Evolutionary conservation across 2,888 invertebrate species (phyloP).

Genomic region (Limnephilus auricula): DNA sequence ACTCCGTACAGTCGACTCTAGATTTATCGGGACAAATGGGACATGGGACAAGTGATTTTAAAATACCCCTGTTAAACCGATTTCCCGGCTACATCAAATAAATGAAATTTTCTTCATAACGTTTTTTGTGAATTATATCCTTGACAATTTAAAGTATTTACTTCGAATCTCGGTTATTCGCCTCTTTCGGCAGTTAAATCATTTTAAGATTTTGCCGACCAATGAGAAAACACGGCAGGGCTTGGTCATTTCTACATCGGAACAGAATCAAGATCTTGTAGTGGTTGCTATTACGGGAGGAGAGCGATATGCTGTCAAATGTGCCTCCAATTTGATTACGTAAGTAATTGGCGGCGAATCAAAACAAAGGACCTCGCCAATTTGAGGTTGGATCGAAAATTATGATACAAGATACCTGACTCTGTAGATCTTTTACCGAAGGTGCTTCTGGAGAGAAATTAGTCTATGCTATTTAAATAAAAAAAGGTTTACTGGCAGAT

Average conservation of each 20-base stretch:
- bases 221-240: background rate
- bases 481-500: background rate
- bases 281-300: background rate
- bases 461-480: background rate
- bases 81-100: no score
- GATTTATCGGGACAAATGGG: no score
- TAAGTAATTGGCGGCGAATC: background rate
- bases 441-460: background rate
- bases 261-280: background rate
- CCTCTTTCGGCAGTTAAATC: no score
- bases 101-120: no score
- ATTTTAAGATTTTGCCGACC: background rate
- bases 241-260: background rate
- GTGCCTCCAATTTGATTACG: background rate
- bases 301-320: background rate
- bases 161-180: no score
- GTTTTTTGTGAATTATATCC: no score
- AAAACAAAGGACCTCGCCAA: background rate
- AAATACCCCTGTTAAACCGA: no score
- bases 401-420: background rate
- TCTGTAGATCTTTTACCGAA: background rate
- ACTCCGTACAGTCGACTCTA: no score
- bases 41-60: no score
- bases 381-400: background rate
- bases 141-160: no score